phyloP scores from a whole-genome alignment of 2,888 invertebrate species.

The Schrankia costaestrigalis region DNA sequence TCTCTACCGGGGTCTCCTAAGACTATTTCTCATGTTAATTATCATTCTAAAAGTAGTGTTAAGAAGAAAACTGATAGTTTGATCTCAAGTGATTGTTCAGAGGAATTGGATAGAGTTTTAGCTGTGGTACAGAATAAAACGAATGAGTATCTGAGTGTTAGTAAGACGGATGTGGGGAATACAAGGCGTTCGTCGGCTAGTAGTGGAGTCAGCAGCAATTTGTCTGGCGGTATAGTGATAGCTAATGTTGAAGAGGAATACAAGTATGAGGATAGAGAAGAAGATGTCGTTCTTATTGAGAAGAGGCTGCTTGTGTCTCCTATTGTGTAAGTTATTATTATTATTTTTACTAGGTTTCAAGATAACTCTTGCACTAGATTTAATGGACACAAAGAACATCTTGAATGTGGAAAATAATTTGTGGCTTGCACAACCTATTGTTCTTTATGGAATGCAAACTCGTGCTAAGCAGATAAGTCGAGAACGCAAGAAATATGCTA shows the following conservation, averaged over 20 bases:
- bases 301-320: slow-evolving; percentile 79
- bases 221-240: slow-evolving; percentile 68
- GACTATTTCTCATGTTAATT: slow-evolving; percentile 62
- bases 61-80: slow-evolving; percentile 38
- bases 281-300: slow-evolving; percentile 86
- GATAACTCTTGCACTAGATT: not conserved
- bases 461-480: too few relatives aligned
- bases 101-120: slow-evolving; percentile 56
- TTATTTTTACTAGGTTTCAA: not conserved
- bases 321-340: slow-evolving; percentile 67
- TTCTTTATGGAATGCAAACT: too few relatives aligned
- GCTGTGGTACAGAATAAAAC: slow-evolving; percentile 64
- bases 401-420: too few relatives aligned
- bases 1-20: slow-evolving; percentile 68
- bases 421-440: too few relatives aligned
- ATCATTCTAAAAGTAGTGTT: slow-evolving; percentile 58
- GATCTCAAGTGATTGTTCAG: slow-evolving; percentile 42
- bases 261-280: slow-evolving; percentile 86
- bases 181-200: slow-evolving; percentile 71
- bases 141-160: slow-evolving; percentile 61
- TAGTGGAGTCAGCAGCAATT: slow-evolving; percentile 69
- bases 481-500: too few relatives aligned
- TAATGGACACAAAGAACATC: too few relatives aligned
- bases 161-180: slow-evolving; percentile 46
- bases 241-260: slow-evolving; percentile 86